Base-by-base conservation (phyloP, 2,113 vertebrate genomes). In the Microcebus griseorufus region DNA sequence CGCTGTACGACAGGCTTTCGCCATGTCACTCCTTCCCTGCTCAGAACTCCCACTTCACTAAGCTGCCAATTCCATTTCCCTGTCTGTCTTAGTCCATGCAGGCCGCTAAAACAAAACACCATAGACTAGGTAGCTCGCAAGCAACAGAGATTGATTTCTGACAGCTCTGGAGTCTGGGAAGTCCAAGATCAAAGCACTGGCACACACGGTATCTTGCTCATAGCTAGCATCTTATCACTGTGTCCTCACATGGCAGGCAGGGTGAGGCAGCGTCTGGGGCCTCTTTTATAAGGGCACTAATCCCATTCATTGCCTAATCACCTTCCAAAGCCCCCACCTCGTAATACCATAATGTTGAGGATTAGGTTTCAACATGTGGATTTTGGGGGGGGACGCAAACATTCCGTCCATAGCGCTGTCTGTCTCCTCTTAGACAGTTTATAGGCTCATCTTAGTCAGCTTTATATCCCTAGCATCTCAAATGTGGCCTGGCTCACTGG, bases 1-100 rank as follows among this genome's bases (percentile, higher is more conserved):
- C 53, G 53, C 16, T 0, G 0, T 3, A 7, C 7, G 2, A 58
- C 2, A 34, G 67, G 34, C 0, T 0, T n/a, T 67, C 37, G 3
- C 29, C 18, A 6, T 12, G 10, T 48, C 29, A 2, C 2, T 0
- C 22, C 39, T 29, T 22, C 60, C 14, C 67, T 13, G 23, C 12
- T 8, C 64, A 17, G 13, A 6, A 18, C 25, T 32, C 65, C 73
- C 20, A 8, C 23, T 9, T 1, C 3, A 5, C 29, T 20, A 62
- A 4, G 13, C 48, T 37, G 16, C 34, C 29, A 17, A 27, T 22
- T 4, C n/a, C 1, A 1, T 10, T 7, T 42, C 45, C 83, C 53
- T 16, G 2, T 42, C 42, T 23, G 23, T 23, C 25, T 75, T 60
- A 64, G 12, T 32, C 53, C 42, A 37, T 70, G 1, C 5, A 2